Conservation (phyloP, 2,888 invertebrate genomes). For the Branchinecta sandiegonensis region DNA sequence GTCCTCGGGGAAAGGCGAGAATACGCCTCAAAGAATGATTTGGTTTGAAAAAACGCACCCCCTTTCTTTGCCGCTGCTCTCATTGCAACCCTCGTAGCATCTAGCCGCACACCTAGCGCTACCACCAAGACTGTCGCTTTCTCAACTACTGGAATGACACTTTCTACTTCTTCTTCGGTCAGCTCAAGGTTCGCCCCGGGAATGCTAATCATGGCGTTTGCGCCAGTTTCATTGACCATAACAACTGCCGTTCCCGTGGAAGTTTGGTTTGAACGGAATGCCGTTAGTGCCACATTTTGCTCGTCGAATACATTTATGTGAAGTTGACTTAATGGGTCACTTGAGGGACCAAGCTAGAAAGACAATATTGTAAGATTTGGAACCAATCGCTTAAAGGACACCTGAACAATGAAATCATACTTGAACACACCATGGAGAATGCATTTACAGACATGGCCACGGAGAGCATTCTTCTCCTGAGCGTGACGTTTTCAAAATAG, state of each 20-base stretch:
- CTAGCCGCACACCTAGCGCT: background rate
- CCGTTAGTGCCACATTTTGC: background rate
- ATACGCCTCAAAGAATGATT: no score
- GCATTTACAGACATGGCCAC: no score
- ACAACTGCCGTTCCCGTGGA: background rate
- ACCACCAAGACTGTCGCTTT: background rate
- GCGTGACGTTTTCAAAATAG: no score
- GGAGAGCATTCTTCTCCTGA: no score
- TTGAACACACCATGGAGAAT: no score
- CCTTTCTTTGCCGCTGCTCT: background rate
- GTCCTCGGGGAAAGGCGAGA: no score
- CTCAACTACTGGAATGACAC: background rate
- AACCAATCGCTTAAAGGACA: no score
- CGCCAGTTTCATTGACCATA: constrained; percentile 3
- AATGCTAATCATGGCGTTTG: background rate
- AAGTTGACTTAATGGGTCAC: background rate
- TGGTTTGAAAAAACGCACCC: background rate
- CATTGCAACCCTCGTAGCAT: background rate
- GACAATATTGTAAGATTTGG: no score
- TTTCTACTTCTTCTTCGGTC: background rate
- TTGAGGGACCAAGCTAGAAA: constrained; percentile 8
- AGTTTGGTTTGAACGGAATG: background rate
- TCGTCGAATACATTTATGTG: background rate
- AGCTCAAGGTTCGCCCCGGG: background rate
- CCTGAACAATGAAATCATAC: no score